A percentile compares a stretch with the other conserved stretches of the same genome.
These are phyloP conservation scores for Gobio gobio DNA, from an alignment of 2,113 vertebrate genomes.

Conservation along the genomic window DNA sequence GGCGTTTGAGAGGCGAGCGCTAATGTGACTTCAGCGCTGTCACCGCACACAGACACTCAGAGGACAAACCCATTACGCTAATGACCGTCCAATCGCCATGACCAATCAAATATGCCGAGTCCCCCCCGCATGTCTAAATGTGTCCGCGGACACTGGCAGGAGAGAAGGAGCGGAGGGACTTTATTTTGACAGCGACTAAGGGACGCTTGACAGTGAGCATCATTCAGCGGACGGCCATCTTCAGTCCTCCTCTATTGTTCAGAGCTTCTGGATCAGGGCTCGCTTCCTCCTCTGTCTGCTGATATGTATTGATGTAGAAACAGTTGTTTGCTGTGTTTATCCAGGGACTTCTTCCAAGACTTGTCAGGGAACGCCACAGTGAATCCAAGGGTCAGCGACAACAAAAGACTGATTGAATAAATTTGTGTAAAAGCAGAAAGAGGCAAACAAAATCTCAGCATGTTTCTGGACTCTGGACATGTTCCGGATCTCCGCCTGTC, in stretches of 20 bases:
- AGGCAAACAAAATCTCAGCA: conserved; percentile 62
- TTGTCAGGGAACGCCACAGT: conserved; percentile 73
- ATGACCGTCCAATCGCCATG: conserved; percentile 63
- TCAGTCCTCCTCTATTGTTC: conserved; percentile 18
- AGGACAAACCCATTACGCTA: conserved; percentile 49
- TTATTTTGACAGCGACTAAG: conserved; percentile 74
- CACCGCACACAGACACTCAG: conserved; percentile 40
- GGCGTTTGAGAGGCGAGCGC: conserved; percentile 39
- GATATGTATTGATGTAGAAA: conserved; percentile 11
- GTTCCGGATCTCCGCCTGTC: too few relatives aligned
- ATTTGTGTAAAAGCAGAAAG: conserved; percentile 78
- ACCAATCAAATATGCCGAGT: conserved; percentile 68
- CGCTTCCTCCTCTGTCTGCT: not conserved
- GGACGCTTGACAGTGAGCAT: conserved; percentile 73
- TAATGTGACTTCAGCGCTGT: conserved; percentile 41
- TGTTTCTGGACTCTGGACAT: conserved; percentile 42
- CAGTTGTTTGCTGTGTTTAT: conserved; percentile 33
- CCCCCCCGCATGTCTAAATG: conserved; percentile 68
- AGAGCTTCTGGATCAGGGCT: not conserved
- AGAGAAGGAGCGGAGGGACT: conserved; percentile 60
- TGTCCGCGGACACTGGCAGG: conserved; percentile 65
- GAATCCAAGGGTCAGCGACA: conserved; percentile 69
- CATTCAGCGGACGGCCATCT: conserved; percentile 68
- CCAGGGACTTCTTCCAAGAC: conserved; percentile 66
- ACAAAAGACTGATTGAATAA: conserved; percentile 82